Conservation (phyloP, 2,113 vertebrate species). For the Elaphurus davidianus region DNA sequence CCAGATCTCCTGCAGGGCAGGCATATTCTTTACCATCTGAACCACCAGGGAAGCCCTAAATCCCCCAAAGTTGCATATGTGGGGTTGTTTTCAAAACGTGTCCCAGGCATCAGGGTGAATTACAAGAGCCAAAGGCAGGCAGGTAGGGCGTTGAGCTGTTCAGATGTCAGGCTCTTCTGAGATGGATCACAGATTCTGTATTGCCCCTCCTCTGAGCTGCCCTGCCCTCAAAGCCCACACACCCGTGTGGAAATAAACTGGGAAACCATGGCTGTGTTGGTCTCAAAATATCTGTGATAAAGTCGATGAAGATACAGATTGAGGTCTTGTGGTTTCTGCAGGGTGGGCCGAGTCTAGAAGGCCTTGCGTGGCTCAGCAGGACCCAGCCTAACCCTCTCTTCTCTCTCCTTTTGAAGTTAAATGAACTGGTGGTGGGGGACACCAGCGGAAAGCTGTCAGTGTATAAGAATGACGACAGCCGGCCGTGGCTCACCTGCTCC, state of each 20-base stretch:
- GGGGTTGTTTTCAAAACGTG: neutral
- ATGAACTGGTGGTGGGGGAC: conserved; percentile 97
- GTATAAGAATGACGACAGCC: conserved; percentile 95
- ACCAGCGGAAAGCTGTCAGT: conserved; percentile 92
- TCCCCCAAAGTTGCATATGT: neutral
- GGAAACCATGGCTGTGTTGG: neutral
- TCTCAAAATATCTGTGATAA: neutral
- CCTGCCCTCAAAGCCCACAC: neutral
- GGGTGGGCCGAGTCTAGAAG: neutral
- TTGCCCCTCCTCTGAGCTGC: neutral
- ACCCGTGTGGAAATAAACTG: neutral
- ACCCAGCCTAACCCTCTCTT: conserved; percentile 42
- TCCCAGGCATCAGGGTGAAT: neutral
- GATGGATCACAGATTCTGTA: neutral
- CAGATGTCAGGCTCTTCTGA: neutral
- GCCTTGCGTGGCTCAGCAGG: neutral
- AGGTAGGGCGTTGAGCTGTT: neutral
- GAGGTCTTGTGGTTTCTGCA: neutral
- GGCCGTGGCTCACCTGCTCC: conserved; percentile 90
- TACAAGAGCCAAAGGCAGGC: neutral
- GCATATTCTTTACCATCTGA: neutral
- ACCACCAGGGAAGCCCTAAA: neutral
- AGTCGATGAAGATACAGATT: neutral
- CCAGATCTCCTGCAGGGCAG: neutral
- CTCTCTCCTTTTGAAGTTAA: conserved; percentile 85